phyloP scores from a whole-genome alignment of 2,888 invertebrate genomes.

The Aplocera efformata region DNA sequence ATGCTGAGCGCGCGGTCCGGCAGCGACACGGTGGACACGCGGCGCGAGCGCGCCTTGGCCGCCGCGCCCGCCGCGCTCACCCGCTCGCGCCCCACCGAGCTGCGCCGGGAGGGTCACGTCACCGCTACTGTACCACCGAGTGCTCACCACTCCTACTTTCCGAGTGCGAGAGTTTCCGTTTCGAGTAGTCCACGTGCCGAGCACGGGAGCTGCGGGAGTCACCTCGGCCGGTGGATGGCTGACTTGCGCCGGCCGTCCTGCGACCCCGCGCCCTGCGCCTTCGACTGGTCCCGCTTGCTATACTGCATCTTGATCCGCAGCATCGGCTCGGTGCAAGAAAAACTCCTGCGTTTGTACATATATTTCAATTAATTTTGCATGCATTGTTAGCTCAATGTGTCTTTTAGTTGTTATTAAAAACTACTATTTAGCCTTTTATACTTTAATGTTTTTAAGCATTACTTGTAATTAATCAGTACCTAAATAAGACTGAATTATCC shows the following conservation, averaged over 20 bases:
- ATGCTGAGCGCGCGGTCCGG: slow-evolving; percentile 60
- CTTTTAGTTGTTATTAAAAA: too few species aligned
- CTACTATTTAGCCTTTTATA: too few species aligned
- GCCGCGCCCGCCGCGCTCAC: slow-evolving; percentile 46
- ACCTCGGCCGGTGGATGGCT: slow-evolving; percentile 43
- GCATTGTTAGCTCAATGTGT: too few species aligned
- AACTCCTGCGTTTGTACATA: slow-evolving; percentile 44
- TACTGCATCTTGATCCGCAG: slow-evolving; percentile 79
- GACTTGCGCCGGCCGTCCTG: slow-evolving; percentile 22
- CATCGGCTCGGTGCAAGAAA: slow-evolving; percentile 78
- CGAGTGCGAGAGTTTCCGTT: too few species aligned
- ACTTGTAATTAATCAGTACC: too few species aligned
- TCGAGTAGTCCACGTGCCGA: too few species aligned
- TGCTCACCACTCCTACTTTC: too few species aligned
- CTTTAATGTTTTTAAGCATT: too few species aligned
- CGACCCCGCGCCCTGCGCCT: slow-evolving; percentile 14
- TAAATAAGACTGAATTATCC: too few species aligned
- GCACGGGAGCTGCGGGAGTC: too few species aligned
- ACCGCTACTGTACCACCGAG: too few species aligned
- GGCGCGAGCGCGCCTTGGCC: slow-evolving; percentile 59
- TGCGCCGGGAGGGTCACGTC: background rate
- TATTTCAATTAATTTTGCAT: background rate
- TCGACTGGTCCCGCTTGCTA: slow-evolving; percentile 52
- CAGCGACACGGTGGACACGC: slow-evolving; percentile 61
- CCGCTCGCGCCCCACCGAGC: slow-evolving; percentile 30